Evolutionary conservation across 2,888 invertebrate genomes (phyloP).

Genomic region (Lasioglossum villosulum): DNA sequence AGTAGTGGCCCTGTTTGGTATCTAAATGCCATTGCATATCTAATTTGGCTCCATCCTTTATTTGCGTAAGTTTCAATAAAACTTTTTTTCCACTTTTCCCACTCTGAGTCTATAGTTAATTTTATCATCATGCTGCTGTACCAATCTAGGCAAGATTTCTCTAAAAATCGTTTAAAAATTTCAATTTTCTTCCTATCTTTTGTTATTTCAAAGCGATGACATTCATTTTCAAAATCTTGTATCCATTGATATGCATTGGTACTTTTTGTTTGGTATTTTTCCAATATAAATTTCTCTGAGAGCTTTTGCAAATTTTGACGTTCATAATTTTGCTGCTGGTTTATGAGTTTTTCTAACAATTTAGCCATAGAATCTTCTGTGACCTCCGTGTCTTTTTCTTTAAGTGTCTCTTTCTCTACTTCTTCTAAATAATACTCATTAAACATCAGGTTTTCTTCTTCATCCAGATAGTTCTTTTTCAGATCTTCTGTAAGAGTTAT

Average conservation of each 20-base stretch:
- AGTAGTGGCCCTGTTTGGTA: no score
- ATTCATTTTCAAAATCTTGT: constrained; percentile 15
- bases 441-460: constrained; percentile 19
- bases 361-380: constrained; percentile 13
- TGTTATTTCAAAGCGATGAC: constrained; percentile 17
- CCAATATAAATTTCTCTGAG: constrained; percentile 18
- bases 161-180: constrained; percentile 37
- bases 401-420: background rate
- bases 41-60: no score
- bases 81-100: no score
- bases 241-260: constrained; percentile 11
- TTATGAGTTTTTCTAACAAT: constrained; percentile 15
- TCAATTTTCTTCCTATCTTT: constrained; percentile 26
- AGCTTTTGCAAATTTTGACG: constrained; percentile 10
- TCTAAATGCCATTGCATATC: no score
- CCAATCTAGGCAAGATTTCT: constrained; percentile 37
- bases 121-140: constrained; percentile 38
- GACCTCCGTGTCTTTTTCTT: background rate
- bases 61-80: no score
- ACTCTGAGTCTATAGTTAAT: constrained; percentile 17
- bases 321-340: constrained; percentile 11
- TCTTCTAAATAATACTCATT: constrained; percentile 21
- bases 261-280: constrained; percentile 16
- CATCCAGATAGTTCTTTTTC: constrained; percentile 12
- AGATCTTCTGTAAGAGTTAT: constrained; percentile 24